Evolutionary conservation across 2,113 vertebrate species (phyloP).

Genomic region (Mirounga angustirostris): DNA sequence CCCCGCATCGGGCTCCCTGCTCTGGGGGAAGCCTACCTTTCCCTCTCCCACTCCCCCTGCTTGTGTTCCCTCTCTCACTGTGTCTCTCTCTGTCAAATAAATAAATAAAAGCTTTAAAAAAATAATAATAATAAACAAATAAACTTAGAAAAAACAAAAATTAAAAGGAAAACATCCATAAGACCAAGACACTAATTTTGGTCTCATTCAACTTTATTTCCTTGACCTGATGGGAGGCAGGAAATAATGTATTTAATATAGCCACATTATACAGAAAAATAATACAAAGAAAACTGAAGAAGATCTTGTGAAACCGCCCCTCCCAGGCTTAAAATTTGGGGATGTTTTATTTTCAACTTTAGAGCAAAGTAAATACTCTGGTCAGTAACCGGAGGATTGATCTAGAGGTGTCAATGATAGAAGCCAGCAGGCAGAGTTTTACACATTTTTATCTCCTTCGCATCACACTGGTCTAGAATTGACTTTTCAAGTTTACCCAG

Average conservation of each 20-base stretch:
- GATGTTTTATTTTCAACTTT: not conserved
- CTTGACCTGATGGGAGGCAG: not conserved
- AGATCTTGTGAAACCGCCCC: not conserved
- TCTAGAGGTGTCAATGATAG: not conserved
- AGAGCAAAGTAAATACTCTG: not conserved
- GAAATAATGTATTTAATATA: not conserved
- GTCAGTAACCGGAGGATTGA: not conserved
- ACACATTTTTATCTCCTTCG: not conserved
- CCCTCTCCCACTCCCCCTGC: too few relatives aligned
- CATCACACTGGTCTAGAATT: not conserved
- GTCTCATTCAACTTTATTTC: conserved; percentile 17
- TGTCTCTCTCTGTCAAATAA: not conserved
- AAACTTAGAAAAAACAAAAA: not conserved
- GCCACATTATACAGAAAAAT: not conserved
- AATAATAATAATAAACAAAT: not conserved
- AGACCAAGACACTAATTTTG: not conserved
- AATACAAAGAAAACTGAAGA: not conserved
- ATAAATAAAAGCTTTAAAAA: not conserved
- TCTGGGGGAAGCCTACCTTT: too few relatives aligned
- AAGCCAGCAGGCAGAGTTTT: not conserved
- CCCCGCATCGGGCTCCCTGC: too few relatives aligned
- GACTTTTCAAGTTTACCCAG: not conserved
- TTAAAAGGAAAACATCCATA: not conserved
- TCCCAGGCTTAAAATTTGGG: not conserved
- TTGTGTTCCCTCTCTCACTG: too few relatives aligned